A percentile compares a stretch with the other conserved stretches of the same genome.
These are phyloP conservation scores for Acleris cristana DNA, from an alignment of 2,888 invertebrate genomes.

Conservation along the genomic window DNA sequence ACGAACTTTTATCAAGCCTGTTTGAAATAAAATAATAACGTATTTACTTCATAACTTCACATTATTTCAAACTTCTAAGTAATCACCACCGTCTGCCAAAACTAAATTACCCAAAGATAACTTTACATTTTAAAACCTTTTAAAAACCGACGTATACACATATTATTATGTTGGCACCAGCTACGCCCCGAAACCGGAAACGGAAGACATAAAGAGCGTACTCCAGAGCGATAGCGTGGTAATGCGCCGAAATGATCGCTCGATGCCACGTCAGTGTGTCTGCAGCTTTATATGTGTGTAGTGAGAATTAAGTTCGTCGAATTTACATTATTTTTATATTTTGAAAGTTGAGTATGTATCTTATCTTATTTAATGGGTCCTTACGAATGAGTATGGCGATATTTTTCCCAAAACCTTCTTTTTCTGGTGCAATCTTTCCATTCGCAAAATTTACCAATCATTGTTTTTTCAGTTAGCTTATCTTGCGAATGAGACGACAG, in stretches of 20 bases:
- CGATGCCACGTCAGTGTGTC: constrained; percentile 29
- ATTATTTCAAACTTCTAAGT: no score
- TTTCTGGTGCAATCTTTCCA: no score
- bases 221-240: constrained; percentile 44
- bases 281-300: constrained; percentile 25
- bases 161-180: constrained; percentile 31
- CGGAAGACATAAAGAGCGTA: constrained; percentile 44
- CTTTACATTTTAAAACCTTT: constrained; percentile 29
- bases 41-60: no score
- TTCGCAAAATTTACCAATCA: no score
- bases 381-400: no score
- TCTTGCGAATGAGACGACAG: no score
- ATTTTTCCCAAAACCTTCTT: no score
- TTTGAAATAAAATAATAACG: no score
- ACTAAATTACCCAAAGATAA: not conserved
- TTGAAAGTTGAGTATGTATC: not conserved
- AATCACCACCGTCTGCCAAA: no score
- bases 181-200: constrained; percentile 29
- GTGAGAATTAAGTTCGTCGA: not conserved
- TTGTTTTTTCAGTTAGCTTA: no score
- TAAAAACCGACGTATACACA: constrained; percentile 21
- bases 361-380: no score
- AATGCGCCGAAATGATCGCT: constrained; percentile 43
- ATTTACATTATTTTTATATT: not conserved
- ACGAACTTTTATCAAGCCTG: no score